phyloP scores from a whole-genome alignment of 2,888 invertebrate genomes.

The Pyrrhosoma nymphula region DNA sequence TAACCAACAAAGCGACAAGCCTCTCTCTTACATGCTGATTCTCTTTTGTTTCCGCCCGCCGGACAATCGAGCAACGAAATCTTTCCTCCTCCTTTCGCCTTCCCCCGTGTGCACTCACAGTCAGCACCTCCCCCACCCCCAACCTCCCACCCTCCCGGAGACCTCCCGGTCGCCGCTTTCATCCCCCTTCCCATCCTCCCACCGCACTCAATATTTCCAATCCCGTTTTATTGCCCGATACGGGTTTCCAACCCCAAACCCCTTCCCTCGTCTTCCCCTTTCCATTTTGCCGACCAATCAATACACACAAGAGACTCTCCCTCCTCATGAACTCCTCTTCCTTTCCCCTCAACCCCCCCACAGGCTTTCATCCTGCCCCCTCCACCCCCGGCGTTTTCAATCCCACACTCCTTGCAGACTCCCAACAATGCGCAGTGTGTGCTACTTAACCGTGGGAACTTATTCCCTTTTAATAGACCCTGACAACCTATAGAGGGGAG shows the following conservation, averaged over 20 bases:
- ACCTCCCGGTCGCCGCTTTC: not conserved
- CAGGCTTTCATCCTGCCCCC: too few species aligned
- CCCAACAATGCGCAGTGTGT: not conserved
- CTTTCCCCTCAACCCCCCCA: not conserved
- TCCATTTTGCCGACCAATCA: slow-evolving; percentile 15
- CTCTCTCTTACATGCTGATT: not conserved
- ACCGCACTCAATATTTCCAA: slow-evolving; percentile 52
- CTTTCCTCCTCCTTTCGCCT: not conserved
- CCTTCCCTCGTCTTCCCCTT: not conserved
- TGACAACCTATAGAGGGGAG: not conserved
- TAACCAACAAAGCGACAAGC: not conserved
- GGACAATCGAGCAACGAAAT: slow-evolving; percentile 30
- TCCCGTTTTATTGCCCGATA: slow-evolving; percentile 37
- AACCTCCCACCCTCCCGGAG: not conserved
- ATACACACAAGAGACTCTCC: slow-evolving; percentile 5
- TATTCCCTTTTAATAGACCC: slow-evolving; percentile 30
- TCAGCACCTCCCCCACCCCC: not conserved
- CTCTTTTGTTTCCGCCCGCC: not conserved
- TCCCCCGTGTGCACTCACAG: not conserved
- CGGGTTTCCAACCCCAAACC: not conserved
- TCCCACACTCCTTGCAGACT: not conserved
- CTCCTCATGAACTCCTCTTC: not conserved
- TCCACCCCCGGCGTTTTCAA: not conserved
- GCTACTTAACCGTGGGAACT: slow-evolving; percentile 57
- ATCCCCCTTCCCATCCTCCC: not conserved